Conservation (phyloP, 1,140 invertebrate species). For the Brachystomella parvula region DNA sequence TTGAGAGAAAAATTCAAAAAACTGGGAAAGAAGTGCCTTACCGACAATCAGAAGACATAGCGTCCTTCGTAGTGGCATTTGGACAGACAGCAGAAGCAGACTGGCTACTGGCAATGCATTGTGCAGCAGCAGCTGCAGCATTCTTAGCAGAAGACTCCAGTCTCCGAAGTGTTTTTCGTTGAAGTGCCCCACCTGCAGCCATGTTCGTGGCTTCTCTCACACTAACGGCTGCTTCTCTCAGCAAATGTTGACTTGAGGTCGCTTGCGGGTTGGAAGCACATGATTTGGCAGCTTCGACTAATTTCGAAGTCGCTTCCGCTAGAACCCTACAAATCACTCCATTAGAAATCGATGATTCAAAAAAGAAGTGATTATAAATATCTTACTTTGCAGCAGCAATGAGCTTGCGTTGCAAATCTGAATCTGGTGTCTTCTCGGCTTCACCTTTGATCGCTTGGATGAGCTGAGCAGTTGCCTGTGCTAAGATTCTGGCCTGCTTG, state of each 20-base stretch:
- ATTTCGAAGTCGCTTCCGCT: slow-evolving; percentile 81
- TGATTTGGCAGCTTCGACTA: slow-evolving; percentile 85
- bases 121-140: slow-evolving; percentile 78
- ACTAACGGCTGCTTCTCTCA: slow-evolving; percentile 83
- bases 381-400: slow-evolving; percentile 78
- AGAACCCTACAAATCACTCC: no score
- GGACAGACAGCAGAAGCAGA: slow-evolving; percentile 61
- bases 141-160: slow-evolving; percentile 73
- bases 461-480: slow-evolving; percentile 75
- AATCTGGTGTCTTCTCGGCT: slow-evolving; percentile 77
- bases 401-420: slow-evolving; percentile 78
- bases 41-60: slow-evolving; percentile 35
- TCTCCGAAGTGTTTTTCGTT: slow-evolving; percentile 65
- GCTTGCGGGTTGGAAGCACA: slow-evolving; percentile 81
- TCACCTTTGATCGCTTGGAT: slow-evolving; percentile 91
- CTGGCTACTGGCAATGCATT: slow-evolving; percentile 70
- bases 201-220: slow-evolving; percentile 77
- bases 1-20: no score
- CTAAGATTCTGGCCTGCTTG: slow-evolving; percentile 75
- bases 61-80: slow-evolving; percentile 44
- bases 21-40: not conserved
- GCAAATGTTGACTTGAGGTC: slow-evolving; percentile 67
- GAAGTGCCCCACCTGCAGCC: slow-evolving; percentile 66
- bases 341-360: not conserved
- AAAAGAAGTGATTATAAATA: slow-evolving; percentile 12